Evolutionary conservation across 2,888 invertebrate genomes (phyloP).

Genomic region (Macropis europaea): DNA sequence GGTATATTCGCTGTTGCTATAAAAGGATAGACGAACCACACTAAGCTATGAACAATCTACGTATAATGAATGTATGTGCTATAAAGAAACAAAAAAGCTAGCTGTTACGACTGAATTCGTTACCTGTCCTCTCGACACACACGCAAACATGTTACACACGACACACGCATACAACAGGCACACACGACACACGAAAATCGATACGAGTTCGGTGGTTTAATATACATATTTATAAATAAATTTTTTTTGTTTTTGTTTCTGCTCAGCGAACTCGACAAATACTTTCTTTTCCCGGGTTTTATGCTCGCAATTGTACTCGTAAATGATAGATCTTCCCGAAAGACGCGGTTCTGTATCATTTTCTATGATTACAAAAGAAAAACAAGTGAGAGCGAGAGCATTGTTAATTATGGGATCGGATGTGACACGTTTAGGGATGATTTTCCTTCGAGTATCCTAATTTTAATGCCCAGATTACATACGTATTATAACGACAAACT

Average conservation of each 20-base stretch:
- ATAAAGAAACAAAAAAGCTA: constrained; percentile 40
- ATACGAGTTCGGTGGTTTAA: not conserved
- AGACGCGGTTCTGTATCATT: constrained; percentile 23
- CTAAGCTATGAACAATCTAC: constrained; percentile 79
- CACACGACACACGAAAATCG: not conserved
- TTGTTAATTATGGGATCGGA: constrained; percentile 23
- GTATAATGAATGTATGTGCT: constrained; percentile 79
- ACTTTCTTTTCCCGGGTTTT: constrained; percentile 4
- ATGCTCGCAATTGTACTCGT: constrained; percentile 20
- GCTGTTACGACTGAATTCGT: constrained; percentile 33
- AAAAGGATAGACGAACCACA: constrained; percentile 70
- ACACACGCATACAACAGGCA: not conserved
- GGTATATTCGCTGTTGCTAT: constrained; percentile 77
- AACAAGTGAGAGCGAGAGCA: constrained; percentile 1
- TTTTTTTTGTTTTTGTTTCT: not conserved
- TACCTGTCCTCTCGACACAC: constrained; percentile 26
- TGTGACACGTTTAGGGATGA: constrained; percentile 34
- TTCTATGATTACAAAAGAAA: constrained; percentile 7
- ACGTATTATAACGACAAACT: constrained; percentile 21
- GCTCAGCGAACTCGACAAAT: not conserved
- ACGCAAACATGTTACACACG: not conserved
- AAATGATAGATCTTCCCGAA: constrained; percentile 6
- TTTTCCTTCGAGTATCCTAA: constrained; percentile 20
- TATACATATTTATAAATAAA: too few species aligned
- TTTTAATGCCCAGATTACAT: constrained; percentile 12